Percentiles rank a stretch among this genome's conserved stretches.
phyloP scores from a whole-genome alignment of 1,140 invertebrate genomes.

The Nylanderia fulva region DNA sequence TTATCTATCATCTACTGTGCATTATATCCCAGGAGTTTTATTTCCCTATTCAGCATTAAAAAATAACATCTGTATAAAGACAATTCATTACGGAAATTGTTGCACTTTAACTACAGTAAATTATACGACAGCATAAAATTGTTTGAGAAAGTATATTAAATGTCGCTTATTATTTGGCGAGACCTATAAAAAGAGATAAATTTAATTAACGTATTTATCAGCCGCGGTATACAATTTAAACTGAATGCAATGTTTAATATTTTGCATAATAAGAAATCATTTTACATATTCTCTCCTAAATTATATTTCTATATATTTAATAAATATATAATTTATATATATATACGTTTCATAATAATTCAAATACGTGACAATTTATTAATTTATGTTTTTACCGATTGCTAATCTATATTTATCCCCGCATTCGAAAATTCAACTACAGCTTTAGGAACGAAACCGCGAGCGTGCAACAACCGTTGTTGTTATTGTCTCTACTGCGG shows the following conservation, averaged over 20 bases:
- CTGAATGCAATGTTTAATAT: neutral
- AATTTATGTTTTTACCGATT: neutral
- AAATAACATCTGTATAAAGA: neutral
- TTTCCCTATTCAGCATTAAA: neutral
- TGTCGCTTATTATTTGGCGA: neutral
- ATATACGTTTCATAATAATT: neutral
- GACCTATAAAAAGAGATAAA: neutral
- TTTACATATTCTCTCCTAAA: neutral
- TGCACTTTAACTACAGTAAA: neutral
- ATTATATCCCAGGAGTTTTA: neutral
- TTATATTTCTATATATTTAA: neutral
- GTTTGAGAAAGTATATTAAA: neutral
- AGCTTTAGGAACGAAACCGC: neutral
- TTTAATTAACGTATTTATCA: neutral
- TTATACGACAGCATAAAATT: neutral
- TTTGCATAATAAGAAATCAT: neutral
- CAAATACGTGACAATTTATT: neutral
- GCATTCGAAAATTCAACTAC: neutral
- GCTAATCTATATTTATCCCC: neutral
- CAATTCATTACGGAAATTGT: slow-evolving; percentile 17
- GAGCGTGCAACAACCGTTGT: slow-evolving; percentile 25
- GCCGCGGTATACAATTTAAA: neutral
- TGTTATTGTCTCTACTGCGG: slow-evolving; percentile 45
- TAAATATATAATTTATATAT: neutral
- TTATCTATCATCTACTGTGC: neutral